These are phyloP conservation scores for Rhinatrema bivittatum DNA, from an alignment of 2,797 vertebrate species.

Conservation along the genomic window DNA sequence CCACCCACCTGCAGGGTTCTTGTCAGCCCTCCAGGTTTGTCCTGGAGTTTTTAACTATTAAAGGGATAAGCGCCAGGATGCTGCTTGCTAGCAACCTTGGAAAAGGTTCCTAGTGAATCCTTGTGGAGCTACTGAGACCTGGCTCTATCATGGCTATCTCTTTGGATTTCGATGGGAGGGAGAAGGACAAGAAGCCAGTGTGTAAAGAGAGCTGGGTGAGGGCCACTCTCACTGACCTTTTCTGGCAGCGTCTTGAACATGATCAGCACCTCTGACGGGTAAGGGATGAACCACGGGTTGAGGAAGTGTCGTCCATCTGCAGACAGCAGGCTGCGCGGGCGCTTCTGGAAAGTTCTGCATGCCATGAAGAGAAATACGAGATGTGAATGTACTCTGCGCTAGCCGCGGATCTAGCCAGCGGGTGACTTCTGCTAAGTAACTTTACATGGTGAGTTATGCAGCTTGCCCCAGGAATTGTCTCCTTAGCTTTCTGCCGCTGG, in stretches of 20 bases:
- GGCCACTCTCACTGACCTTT: constrained; percentile 41
- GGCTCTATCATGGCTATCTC: rapidly evolving
- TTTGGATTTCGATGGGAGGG: rapidly evolving
- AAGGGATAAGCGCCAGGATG: too few species aligned
- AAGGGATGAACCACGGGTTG: constrained; percentile 63
- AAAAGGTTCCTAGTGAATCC: too few species aligned
- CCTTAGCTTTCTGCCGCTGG: too few species aligned
- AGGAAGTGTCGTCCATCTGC: constrained; percentile 51
- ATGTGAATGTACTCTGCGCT: too few species aligned
- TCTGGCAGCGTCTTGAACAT: constrained; percentile 57
- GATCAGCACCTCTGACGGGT: constrained; percentile 50
- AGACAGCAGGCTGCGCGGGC: constrained; percentile 40
- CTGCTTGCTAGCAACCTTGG: too few species aligned
- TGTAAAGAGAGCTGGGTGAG: not conserved
- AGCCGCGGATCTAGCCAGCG: too few species aligned
- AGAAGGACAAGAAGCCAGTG: not conserved
- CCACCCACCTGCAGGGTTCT: too few species aligned
- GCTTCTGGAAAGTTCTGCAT: constrained; percentile 28
- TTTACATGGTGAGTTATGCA: too few species aligned
- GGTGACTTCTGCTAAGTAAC: too few species aligned
- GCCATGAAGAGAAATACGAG: not conserved
- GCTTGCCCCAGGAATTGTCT: too few species aligned
- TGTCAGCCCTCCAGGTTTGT: too few species aligned
- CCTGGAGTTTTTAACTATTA: too few species aligned
- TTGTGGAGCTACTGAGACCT: rapidly evolving